Conservation (phyloP, 2,888 invertebrate species). For the Pharmacophagus antenor region DNA sequence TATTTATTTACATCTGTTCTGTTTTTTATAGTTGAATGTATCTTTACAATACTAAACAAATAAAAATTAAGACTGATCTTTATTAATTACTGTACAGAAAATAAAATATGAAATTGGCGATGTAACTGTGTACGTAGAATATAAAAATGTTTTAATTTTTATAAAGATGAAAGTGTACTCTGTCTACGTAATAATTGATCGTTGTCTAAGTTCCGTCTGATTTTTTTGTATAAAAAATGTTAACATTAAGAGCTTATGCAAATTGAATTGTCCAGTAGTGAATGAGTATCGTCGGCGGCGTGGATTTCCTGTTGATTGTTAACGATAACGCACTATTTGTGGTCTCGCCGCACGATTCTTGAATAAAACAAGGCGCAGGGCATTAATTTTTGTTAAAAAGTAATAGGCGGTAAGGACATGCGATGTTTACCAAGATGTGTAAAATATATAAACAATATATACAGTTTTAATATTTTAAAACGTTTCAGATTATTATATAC, state of each 20-base stretch:
- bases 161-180: too few species aligned
- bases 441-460: background rate
- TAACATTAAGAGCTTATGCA: constrained; percentile 59
- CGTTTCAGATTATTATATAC: background rate
- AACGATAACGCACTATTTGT: constrained; percentile 59
- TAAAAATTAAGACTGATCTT: too few species aligned
- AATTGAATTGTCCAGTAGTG: constrained; percentile 53
- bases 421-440: constrained; percentile 1
- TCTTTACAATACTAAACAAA: too few species aligned
- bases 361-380: constrained; percentile 31
- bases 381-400: constrained; percentile 23
- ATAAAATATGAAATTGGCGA: too few species aligned
- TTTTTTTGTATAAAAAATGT: constrained; percentile 38
- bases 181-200: background rate
- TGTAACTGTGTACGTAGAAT: too few species aligned
- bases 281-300: constrained; percentile 44
- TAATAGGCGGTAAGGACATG: background rate
- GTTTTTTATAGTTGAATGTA: too few species aligned
- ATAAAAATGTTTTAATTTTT: too few species aligned
- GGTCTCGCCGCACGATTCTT: constrained; percentile 44
- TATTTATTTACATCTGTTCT: too few species aligned
- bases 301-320: constrained; percentile 50
- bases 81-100: too few species aligned
- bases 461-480: background rate
- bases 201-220: background rate